phyloP scores from a whole-genome alignment of 2,797 vertebrate genomes.

The Hemibagrus guttatus region DNA sequence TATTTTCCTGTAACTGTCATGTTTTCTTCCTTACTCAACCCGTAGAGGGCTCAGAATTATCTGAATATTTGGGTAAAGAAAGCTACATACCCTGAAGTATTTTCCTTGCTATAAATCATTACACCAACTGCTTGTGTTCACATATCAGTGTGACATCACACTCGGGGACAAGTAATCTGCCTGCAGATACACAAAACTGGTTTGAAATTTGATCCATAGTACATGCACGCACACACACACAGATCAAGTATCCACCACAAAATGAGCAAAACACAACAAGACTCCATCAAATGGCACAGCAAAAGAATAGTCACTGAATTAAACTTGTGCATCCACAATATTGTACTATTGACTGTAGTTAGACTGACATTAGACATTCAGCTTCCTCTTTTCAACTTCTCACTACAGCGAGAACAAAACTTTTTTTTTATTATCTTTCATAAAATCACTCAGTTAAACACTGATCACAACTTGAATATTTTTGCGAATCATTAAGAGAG shows the following conservation, averaged over 20 bases:
- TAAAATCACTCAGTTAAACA: neutral
- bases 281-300: neutral
- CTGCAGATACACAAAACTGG: neutral
- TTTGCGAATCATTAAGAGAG: neutral
- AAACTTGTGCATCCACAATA: neutral
- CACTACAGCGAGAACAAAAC: neutral
- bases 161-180: neutral
- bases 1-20: neutral
- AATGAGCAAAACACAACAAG: neutral
- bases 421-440: neutral
- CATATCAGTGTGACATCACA: neutral
- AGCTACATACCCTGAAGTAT: neutral
- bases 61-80: neutral
- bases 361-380: neutral
- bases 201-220: neutral
- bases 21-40: neutral
- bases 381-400: neutral
- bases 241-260: neutral
- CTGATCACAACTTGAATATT: neutral
- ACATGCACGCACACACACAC: neutral
- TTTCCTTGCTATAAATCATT: neutral
- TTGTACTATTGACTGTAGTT: neutral
- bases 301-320: neutral
- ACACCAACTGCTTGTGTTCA: neutral
- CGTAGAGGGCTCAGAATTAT: neutral